Conservation (phyloP, 2,113 vertebrate species). For the Orycteropus afer region DNA sequence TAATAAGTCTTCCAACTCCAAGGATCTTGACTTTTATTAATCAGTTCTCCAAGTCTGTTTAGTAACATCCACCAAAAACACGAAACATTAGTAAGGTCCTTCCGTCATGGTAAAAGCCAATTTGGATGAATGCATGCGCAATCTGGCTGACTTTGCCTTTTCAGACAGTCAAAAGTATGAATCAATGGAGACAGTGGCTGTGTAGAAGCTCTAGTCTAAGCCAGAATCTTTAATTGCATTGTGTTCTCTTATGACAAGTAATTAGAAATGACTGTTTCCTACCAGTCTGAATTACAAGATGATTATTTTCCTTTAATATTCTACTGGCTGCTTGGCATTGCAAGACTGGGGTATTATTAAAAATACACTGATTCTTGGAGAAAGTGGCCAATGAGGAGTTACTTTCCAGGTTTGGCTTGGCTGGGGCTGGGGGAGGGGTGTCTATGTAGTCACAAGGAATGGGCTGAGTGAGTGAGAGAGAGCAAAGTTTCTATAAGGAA, state of each 20-base stretch:
- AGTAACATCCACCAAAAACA: background rate
- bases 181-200: conserved; percentile 54
- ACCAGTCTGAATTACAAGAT: conserved; percentile 76
- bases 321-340: conserved; percentile 54
- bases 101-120: background rate
- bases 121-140: background rate
- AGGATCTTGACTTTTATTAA: background rate
- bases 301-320: conserved; percentile 69
- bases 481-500: background rate
- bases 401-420: conserved; percentile 21
- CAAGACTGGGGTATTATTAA: conserved; percentile 38
- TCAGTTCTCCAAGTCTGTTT: background rate
- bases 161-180: conserved; percentile 67
- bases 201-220: conserved; percentile 66
- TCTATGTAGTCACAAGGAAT: background rate
- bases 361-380: conserved; percentile 27
- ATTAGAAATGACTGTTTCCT: conserved; percentile 81
- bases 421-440: too few species aligned
- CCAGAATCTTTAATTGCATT: conserved; percentile 76
- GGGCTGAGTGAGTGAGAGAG: background rate
- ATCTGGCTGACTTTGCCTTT: conserved; percentile 61
- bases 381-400: background rate
- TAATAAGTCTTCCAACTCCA: background rate
- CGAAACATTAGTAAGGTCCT: background rate
- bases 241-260: conserved; percentile 70